Evolutionary conservation across 2,113 vertebrate species (phyloP).

Genomic region (Holacanthus passer): DNA sequence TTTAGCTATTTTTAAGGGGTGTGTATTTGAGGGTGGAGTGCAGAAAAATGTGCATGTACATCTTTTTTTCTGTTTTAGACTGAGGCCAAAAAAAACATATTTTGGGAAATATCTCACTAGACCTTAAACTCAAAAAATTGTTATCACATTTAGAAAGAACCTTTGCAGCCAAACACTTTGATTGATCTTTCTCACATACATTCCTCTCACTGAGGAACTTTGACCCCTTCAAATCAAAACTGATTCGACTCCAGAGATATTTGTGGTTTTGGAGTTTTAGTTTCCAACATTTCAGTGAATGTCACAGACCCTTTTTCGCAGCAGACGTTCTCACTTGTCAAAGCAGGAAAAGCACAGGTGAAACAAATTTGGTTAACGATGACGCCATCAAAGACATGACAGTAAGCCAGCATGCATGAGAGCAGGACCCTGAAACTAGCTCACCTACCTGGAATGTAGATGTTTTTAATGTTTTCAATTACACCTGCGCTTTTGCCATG

Average conservation of each 20-base stretch:
- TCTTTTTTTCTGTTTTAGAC: constrained; percentile 10
- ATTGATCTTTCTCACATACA: not conserved
- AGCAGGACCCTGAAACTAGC: not conserved
- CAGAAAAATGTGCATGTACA: not conserved
- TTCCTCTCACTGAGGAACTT: not conserved
- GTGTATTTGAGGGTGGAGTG: not conserved
- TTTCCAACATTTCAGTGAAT: constrained; percentile 11
- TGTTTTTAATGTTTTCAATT: not conserved
- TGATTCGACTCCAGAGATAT: constrained; percentile 3
- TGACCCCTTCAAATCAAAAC: not conserved
- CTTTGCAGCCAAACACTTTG: not conserved
- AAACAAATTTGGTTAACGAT: not conserved
- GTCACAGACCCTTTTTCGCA: not conserved
- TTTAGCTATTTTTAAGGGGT: not conserved
- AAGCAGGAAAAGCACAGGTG: not conserved
- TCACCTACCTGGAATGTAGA: not conserved
- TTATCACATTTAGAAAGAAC: not conserved
- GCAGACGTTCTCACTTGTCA: constrained; percentile 4
- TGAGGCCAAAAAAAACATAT: not conserved
- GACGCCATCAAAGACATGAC: not conserved
- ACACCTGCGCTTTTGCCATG: not conserved
- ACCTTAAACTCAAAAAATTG: not conserved
- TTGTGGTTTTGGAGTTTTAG: constrained; percentile 6
- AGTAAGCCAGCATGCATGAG: not conserved
- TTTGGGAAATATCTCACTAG: constrained; percentile 8